Evolutionary conservation across 2,113 vertebrate species (phyloP), one percentile per base, ranked within the genome.

Genomic region (Saccopteryx leptura): DNA sequence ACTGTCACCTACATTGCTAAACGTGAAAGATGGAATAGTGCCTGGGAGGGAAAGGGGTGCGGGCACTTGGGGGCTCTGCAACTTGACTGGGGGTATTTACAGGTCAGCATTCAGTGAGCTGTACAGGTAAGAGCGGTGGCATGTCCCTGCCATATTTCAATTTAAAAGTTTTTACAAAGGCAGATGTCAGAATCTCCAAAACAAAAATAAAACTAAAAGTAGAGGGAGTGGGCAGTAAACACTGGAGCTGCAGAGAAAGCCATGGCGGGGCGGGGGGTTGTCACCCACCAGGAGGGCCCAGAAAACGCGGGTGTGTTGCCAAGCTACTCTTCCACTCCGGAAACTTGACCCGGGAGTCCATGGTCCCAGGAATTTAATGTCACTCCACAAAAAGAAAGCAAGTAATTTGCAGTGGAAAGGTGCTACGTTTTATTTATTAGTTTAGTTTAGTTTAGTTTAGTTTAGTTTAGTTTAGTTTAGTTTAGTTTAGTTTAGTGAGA

Each of bases 351-450:
- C n/a, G 2, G 4, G 23, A 50, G 60, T 46, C 63, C 63, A 39
- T 83, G 46, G 91, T 33, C 91, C 69, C 50, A 58, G 79, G 79
- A 91, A 83, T 87, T 93, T 93, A 61, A 58, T 50, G 39, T n/a
- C 63, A 24, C 23, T 46, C 61, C 46, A 48, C 28, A 63, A 75
- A 82, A 50, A 85, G 23, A 82, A 28, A 74, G 60, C 56, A 88
- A 56, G 68, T 6, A 52, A 48, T 69, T 58, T 28, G 21, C 9
- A 1, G 18, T n/a, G 68, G 81, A 68, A 80, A 95, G 24, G 28
- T 33, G 26, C 26, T 56, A 13, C 13, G n/a, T 63, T 61, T 79
- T 79, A 39, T 39, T 39, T 39, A 39, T 39, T 39, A 39, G 39
- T 39, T 39, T 39, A 39, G 39, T 39, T 39, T 39, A 39, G 39